Percentiles rank a stretch among this genome's conserved stretches.
Evolutionary conservation across 2,113 vertebrate species (phyloP).

Genomic region (Pachypanchax playfairii): DNA sequence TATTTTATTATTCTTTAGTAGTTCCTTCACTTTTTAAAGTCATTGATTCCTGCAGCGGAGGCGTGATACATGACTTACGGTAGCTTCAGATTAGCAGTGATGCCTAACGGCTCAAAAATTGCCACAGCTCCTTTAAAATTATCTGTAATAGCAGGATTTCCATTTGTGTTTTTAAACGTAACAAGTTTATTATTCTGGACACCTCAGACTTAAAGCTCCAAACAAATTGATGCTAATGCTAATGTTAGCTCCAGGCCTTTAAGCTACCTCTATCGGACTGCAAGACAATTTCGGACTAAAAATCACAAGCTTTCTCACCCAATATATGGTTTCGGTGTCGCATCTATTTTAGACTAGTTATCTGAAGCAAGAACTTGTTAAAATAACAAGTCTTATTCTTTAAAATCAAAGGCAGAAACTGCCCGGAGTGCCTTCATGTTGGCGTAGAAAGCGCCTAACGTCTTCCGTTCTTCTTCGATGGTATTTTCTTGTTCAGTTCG

Average conservation of each 20-base stretch:
- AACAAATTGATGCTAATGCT: conserved; percentile 40
- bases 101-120: conserved; percentile 2
- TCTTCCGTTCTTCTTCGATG: conserved; percentile 29
- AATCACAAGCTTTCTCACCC: conserved; percentile 61
- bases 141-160: too few relatives aligned
- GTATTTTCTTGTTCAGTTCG: not conserved
- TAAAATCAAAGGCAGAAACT: conserved; percentile 60
- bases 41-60: too few relatives aligned
- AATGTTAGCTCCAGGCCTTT: conserved; percentile 49
- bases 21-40: too few relatives aligned
- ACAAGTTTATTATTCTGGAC: not conserved
- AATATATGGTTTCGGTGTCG: conserved; percentile 70
- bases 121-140: not conserved
- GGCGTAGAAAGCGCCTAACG: conserved; percentile 48
- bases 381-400: conserved; percentile 63
- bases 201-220: not conserved
- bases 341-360: conserved; percentile 72
- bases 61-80: too few relatives aligned
- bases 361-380: conserved; percentile 39
- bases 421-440: conserved; percentile 73
- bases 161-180: too few relatives aligned
- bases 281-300: not conserved
- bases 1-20: too few relatives aligned
- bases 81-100: conserved; percentile 1
- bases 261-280: too few relatives aligned